phyloP scores from a whole-genome alignment of 2,888 invertebrate genomes.

The Drosophila multiciliata region DNA sequence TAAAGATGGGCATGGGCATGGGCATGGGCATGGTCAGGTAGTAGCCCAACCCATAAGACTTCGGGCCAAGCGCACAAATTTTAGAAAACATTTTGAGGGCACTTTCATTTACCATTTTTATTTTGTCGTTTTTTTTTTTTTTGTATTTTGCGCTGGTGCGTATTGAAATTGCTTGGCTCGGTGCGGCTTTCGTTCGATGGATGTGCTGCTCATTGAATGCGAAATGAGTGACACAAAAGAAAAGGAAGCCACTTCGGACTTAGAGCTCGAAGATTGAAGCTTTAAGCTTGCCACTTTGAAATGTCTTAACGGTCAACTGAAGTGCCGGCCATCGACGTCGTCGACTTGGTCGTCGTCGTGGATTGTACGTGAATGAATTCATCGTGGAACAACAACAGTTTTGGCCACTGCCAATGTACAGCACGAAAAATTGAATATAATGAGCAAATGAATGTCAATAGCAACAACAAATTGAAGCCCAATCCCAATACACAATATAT shows the following conservation, averaged over 20 bases:
- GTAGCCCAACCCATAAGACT: conserved; percentile 49
- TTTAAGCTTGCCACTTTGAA: conserved; percentile 50
- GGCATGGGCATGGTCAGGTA: conserved; percentile 33
- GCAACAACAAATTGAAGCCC: conserved; percentile 47
- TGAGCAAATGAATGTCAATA: conserved; percentile 73
- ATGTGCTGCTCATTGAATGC: conserved; percentile 74
- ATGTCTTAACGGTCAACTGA: conserved; percentile 71
- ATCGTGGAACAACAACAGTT: conserved; percentile 46
- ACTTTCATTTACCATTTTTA: conserved; percentile 79
- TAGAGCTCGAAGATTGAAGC: conserved; percentile 16
- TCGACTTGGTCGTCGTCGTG: conserved; percentile 31
- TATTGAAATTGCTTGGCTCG: conserved; percentile 74
- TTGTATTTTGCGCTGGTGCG: conserved; percentile 63
- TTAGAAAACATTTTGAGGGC: conserved; percentile 82
- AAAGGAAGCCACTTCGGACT: conserved; percentile 60
- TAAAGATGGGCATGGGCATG: conserved; percentile 9
- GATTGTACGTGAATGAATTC: conserved; percentile 74
- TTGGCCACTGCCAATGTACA: conserved; percentile 43
- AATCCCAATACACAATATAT: conserved; percentile 25
- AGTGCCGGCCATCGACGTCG: conserved; percentile 41
- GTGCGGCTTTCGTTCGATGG: conserved; percentile 77
- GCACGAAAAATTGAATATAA: conserved; percentile 74
- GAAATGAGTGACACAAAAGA: conserved; percentile 64
- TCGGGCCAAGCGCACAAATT: conserved; percentile 67
- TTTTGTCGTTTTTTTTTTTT: conserved; percentile 26